Conservation (phyloP, 2,113 vertebrate genomes). For the Saccopteryx leptura region DNA sequence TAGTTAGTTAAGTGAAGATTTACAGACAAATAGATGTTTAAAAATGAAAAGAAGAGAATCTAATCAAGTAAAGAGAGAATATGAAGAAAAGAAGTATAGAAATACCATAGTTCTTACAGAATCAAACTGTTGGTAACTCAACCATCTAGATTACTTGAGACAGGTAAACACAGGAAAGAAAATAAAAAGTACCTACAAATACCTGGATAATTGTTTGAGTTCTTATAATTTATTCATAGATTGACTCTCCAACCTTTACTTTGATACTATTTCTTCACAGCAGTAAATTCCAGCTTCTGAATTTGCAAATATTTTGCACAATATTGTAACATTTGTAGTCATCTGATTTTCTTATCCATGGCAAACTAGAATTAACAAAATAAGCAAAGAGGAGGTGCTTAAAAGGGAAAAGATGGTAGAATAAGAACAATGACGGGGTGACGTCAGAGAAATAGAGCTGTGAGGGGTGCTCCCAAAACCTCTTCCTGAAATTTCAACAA, state of each 20-base stretch:
- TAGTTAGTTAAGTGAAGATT: background rate
- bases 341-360: background rate
- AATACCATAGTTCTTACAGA: slow-evolving; percentile 40
- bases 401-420: background rate
- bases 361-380: slow-evolving; percentile 34
- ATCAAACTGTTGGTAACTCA: slow-evolving; percentile 28
- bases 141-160: background rate
- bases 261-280: slow-evolving; percentile 35
- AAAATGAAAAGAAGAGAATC: slow-evolving; percentile 1
- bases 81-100: background rate
- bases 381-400: background rate
- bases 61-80: slow-evolving; percentile 10
- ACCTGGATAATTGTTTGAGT: background rate
- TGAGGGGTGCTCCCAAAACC: no score
- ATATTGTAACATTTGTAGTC: slow-evolving; percentile 22
- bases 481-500: no score
- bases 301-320: slow-evolving; percentile 61
- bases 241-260: background rate
- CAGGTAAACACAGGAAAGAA: background rate
- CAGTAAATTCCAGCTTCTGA: slow-evolving; percentile 22
- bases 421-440: background rate
- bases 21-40: slow-evolving; percentile 49
- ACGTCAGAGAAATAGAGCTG: no score
- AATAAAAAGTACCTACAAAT: background rate
- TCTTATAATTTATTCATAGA: slow-evolving; percentile 40